Evolutionary conservation across 2,797 vertebrate genomes (phyloP).

Genomic region (Columba guinea): DNA sequence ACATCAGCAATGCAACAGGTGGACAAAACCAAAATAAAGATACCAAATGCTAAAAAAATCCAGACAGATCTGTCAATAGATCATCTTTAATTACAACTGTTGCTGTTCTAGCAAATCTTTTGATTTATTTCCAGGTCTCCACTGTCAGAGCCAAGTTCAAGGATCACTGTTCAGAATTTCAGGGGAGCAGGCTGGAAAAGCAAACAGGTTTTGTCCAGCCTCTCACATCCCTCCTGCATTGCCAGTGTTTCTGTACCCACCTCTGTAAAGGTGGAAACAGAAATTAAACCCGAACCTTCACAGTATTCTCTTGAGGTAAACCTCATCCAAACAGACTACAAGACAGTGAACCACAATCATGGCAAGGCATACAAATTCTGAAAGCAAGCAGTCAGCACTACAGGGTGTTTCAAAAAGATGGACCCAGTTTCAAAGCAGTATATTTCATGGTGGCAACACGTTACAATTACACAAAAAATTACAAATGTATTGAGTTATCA

Average conservation of each 20-base stretch:
- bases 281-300: not conserved
- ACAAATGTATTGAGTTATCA: too few relatives aligned
- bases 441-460: too few relatives aligned
- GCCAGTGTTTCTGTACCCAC: fast-evolving
- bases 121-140: not conserved
- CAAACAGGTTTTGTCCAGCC: not conserved
- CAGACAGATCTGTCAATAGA: fast-evolving
- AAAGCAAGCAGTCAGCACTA: not conserved
- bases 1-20: fast-evolving
- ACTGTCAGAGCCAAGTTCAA: not conserved
- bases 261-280: not conserved
- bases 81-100: not conserved
- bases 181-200: not conserved
- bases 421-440: too few relatives aligned
- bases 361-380: not conserved
- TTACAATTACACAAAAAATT: too few relatives aligned
- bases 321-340: not conserved
- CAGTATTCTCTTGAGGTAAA: not conserved
- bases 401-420: too few relatives aligned
- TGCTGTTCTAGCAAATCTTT: not conserved
- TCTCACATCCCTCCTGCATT: not conserved
- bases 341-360: not conserved
- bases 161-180: not conserved
- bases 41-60: fast-evolving
- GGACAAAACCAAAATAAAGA: not conserved